Base-by-base conservation (phyloP, 2,888 invertebrate genomes). In the Caenorhabditis sp. region DNA sequence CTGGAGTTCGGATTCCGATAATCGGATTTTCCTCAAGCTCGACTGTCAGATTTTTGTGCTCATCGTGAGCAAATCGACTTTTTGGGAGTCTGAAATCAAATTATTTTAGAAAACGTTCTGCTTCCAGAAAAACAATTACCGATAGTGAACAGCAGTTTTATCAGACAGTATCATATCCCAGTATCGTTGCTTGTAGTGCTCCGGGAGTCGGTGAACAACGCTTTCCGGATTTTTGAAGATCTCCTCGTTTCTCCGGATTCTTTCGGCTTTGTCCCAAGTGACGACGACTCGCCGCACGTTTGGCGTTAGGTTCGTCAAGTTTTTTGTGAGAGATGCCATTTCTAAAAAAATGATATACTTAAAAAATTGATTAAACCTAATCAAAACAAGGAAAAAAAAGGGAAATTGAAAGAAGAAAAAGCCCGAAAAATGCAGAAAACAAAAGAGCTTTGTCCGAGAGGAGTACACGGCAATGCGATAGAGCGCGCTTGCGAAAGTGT, bases 1-100 rank as follows among this genome's bases (percentile, higher is more conserved):
- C 96, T 47, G 94, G 93, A 0, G 97, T 96, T 92, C 94, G 95
- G 84, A 94, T 74, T 44, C 87, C 86, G 47, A 84, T 58, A 20
- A 87, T 87, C 11, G 87, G 86, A 37, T 84, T 81, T 15, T 86
- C 76, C 32, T 87, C 87, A n/a, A 84, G 58, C 44, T 90, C 89
- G 11, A 90, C 60, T 61, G 89, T 81, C 8, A 87, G 80, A 32
- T 86, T 69, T 64, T 86, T 82, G n/a, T 65, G 56, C 9, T 84
- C 77, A 77, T 90, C 90, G 85, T 89, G 88, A 5, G 79, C 80
- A 32, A 76, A 71, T 11, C 87, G 62, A 20, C 65, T 61, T 0
- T 74, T 81, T 18, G 90, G 90, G 13, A 88, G 84, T 11, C 87
- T 87, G 72, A 70, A 82, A 74, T 20, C 6, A 8, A 13, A 13